phyloP scores from a whole-genome alignment of 2,113 vertebrate species.

The Bufo gargarizans region DNA sequence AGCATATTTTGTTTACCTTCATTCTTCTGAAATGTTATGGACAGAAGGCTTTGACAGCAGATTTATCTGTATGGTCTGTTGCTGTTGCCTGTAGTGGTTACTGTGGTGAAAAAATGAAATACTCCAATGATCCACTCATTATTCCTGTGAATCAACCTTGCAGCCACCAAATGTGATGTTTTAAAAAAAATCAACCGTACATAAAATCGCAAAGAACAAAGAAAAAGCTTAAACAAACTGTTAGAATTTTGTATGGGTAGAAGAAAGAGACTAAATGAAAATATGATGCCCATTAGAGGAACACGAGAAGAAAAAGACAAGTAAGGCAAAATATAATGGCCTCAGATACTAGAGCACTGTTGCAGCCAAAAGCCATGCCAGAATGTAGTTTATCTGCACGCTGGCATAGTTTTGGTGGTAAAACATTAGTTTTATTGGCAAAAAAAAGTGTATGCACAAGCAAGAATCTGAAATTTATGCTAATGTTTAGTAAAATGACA shows the following conservation, averaged over 20 bases:
- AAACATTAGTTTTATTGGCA: too few relatives aligned
- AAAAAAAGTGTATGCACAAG: too few relatives aligned
- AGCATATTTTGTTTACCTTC: conserved; percentile 18
- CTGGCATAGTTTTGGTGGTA: too few relatives aligned
- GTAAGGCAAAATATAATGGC: too few relatives aligned
- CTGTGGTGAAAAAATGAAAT: conserved; percentile 39
- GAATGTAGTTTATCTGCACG: too few relatives aligned
- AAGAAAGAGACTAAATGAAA: neutral
- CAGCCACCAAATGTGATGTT: conserved; percentile 37
- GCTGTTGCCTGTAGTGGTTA: conserved; percentile 35
- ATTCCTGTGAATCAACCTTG: conserved; percentile 44
- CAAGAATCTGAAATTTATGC: too few relatives aligned
- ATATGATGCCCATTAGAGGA: neutral
- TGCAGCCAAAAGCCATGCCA: too few relatives aligned
- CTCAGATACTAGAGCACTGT: too few relatives aligned
- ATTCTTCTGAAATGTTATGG: conserved; percentile 29
- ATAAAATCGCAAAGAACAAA: neutral
- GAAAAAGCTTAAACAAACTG: neutral
- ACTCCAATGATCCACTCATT: conserved; percentile 43
- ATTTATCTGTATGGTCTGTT: conserved; percentile 43
- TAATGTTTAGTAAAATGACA: too few relatives aligned
- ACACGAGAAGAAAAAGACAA: too few relatives aligned
- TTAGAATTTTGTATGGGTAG: neutral
- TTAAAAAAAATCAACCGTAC: conserved; percentile 8
- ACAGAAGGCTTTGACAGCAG: conserved; percentile 43